Base-by-base conservation (phyloP, 2,113 vertebrate species). In the Myocastor coypus region DNA sequence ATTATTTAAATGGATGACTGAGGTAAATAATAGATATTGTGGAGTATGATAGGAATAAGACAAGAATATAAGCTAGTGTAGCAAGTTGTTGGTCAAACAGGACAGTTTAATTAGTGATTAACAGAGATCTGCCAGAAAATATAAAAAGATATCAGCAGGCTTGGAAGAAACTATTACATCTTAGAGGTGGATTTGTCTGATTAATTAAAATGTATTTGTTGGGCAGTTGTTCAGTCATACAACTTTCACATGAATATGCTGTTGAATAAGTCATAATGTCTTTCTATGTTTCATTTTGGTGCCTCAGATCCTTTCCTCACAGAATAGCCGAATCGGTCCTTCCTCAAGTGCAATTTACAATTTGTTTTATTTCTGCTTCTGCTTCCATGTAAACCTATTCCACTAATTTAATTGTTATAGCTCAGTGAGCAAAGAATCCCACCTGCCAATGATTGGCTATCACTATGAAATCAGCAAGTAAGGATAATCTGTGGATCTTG, bases 201-300 rank as follows among this genome's bases (percentile, higher is more conserved):
- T 92, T 96, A 84, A 81, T 5, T 92, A 55, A 94, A 93, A 91
- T 92, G 81, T 30, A 28, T 89, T 92, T 93, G n/a, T 87, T 55
- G 37, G 63, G 17, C 32, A 90, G 61, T 55, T 88, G 87, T 12
- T 46, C 83, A 92, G 34, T 87, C 46, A 91, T 93, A 85, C 57
- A 86, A 55, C 52, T 82, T 92, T 57, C 59, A 89, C 77, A 63
- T 75, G 83, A 91, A 81, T 17, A 85, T 92, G 34, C 61, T 86
- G 64, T 84, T 59, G n/a, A 22, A 37, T 84, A 42, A 92, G 64
- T 95, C 32, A 32, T 78, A 83, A 42, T 26, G 8, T 12, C 37
- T 16, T 26, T 5, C 22, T 85, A 22, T 91, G 73, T 7, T 92
- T 88, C 59, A 69, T 90, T 95, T 61, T 52, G 46, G 61, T 11